These are phyloP conservation scores for Willowsia nigromaculata DNA, from an alignment of 2,888 invertebrate genomes.

Conservation along the genomic window DNA sequence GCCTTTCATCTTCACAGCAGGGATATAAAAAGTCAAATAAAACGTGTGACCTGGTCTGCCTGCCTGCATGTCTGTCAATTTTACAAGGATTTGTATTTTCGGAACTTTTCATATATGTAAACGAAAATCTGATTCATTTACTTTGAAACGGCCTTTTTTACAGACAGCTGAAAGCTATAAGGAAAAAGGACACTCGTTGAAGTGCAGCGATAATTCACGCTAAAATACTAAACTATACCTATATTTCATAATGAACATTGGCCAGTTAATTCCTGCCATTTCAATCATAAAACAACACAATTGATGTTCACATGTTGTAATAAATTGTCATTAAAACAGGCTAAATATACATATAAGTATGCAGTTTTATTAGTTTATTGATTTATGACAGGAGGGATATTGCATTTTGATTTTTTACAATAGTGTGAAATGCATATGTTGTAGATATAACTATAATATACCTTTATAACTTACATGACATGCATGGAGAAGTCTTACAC, in stretches of 20 bases:
- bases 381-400: conserved; percentile 50
- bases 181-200: neutral
- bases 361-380: conserved; percentile 63
- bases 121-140: conserved; percentile 32
- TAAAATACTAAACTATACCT: neutral
- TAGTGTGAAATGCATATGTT: neutral
- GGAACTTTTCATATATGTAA: neutral
- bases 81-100: conserved; percentile 37
- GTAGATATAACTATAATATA: no score
- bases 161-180: neutral
- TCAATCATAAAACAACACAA: conserved; percentile 17
- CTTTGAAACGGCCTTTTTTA: neutral
- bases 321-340: conserved; percentile 48
- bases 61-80: conserved; percentile 36
- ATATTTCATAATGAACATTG: neutral
- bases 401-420: conserved; percentile 6
- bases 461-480: no score
- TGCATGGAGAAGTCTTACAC: neutral
- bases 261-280: neutral
- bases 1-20: conserved; percentile 59
- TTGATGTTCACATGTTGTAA: conserved; percentile 40
- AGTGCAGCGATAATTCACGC: neutral
- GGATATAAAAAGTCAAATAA: conserved; percentile 40
- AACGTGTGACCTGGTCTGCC: conserved; percentile 57
- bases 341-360: neutral